Base-by-base conservation (phyloP, 2,888 invertebrate species). In the Latheticus oryzae region DNA sequence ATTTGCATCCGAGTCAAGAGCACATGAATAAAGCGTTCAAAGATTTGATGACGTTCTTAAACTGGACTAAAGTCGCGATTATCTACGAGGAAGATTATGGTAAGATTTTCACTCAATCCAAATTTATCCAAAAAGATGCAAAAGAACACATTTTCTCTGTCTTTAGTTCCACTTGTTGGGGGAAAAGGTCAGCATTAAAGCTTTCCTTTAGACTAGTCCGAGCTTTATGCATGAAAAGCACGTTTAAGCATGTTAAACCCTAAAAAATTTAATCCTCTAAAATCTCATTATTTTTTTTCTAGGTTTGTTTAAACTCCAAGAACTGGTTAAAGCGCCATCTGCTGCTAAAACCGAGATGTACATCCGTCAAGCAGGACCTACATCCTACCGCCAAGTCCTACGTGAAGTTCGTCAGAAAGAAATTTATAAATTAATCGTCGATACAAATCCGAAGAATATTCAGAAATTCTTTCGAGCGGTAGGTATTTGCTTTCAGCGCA, bases 1-100 rank as follows among this genome's bases (percentile, higher is more conserved):
- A 94, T 79, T 81, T 97, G 45, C 91, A 92, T 76, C 97, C 97
- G 0, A 87, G 93, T 5, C 89, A 92, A 63, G 85, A 87, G 51
- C 83, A 91, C 63, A 84, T 96, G 75, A 91, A 93, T 73, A 84
- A 84, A 73, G 92, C 93, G 0, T 93, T 94, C 78, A 84, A 88
- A 53, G 95, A 96, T 72, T 84, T 95, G 64, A 91, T 96, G 77
- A 82, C 86, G 5, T 92, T 92, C 76, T 85, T 95, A 58, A 93
- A 94, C 76, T 97, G 97, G 97, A 93, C 93, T 1, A 87, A 89
- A 73, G 93, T 96, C 71, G 95, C 94, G 0, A 89, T 97, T 50
- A 87, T 97, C 32, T 97, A 96, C 73, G 96, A 97, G 73, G 93
- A 96, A 71, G 94, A 95, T 69, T 88, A 89, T 73, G 93, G 93